phyloP scores from a whole-genome alignment of 2,113 vertebrate genomes.

The Zingel zingel region DNA sequence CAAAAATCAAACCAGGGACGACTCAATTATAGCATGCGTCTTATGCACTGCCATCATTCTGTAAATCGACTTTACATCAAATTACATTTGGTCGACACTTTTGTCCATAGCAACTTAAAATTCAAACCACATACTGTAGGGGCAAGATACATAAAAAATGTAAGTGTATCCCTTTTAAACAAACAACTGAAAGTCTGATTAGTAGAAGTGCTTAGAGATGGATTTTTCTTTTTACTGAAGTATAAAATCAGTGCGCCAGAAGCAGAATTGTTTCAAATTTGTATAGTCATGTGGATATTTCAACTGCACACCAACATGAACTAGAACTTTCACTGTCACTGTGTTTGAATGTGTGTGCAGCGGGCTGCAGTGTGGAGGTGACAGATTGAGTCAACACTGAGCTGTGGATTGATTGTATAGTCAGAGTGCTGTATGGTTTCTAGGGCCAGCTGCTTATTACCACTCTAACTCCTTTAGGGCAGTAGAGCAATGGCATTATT shows the following conservation, averaged over 20 bases:
- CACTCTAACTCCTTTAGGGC: constrained; percentile 25
- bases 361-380: constrained; percentile 14
- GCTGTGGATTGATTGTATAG: constrained; percentile 45
- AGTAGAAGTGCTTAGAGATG: neutral
- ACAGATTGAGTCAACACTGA: constrained; percentile 55
- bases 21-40: too few species aligned
- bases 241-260: neutral
- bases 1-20: too few species aligned
- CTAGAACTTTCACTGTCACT: neutral
- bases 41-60: neutral
- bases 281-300: neutral
- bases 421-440: constrained; percentile 52
- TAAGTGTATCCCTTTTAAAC: neutral
- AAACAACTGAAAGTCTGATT: neutral
- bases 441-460: constrained; percentile 48
- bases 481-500: constrained; percentile 18
- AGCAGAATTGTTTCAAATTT: neutral
- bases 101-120: neutral
- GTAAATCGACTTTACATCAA: neutral
- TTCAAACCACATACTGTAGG: neutral
- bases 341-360: constrained; percentile 1
- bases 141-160: neutral
- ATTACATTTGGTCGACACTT: neutral
- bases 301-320: constrained; percentile 2
- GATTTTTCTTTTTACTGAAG: neutral